Base-by-base conservation (phyloP, 1,140 invertebrate species). In the Pseudomyrmex gracilis region DNA sequence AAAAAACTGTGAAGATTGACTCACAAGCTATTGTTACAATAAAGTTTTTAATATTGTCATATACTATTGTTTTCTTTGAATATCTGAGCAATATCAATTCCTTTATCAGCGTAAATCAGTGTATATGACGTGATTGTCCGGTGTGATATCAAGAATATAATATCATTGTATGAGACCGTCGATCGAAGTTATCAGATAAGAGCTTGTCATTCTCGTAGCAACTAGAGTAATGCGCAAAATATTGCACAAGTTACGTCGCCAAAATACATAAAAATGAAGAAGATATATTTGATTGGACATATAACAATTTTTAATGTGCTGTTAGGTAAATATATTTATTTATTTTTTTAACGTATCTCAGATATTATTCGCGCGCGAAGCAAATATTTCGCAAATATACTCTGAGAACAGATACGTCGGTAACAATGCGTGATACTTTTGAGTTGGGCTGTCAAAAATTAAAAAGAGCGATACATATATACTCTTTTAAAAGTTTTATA, bases 131-230 rank as follows among this genome's bases (percentile, higher is more conserved):
- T 34, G 53, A 58, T 49, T 53, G 17, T 15, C 13, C 49, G n/a
- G 1, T 66, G 0, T 17, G 34, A 43, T 67, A 77, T 43, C 22
- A 55, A 43, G 45, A 22, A 83, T 51, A 3, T 66, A n/a, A 15
- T 22, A 51, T 74, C 9, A 67, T 5, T 66, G 13, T 60, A 20
- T 34, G 20, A 82, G 20, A 82, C 55, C 7, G n/a, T 1, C n/a
- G 20, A 51, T 20, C 34, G 58, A 4, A 9, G 73, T 77, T 78
- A 87, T 87, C 85, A 87, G 87, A 87, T 87, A 85, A 85, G 71
- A 34, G 12, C 1, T 15, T 51, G 49, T 53, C 3, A 70, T 68
- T 71, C 3, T 49, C 22, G 5, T 17, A 20, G 43, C 43, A 71
- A 24, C 7, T 8, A 57, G 53, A 70, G 43, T 24, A 57, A 20